phyloP scores from a whole-genome alignment of 2,888 invertebrate species.

The Meteorus colon region DNA sequence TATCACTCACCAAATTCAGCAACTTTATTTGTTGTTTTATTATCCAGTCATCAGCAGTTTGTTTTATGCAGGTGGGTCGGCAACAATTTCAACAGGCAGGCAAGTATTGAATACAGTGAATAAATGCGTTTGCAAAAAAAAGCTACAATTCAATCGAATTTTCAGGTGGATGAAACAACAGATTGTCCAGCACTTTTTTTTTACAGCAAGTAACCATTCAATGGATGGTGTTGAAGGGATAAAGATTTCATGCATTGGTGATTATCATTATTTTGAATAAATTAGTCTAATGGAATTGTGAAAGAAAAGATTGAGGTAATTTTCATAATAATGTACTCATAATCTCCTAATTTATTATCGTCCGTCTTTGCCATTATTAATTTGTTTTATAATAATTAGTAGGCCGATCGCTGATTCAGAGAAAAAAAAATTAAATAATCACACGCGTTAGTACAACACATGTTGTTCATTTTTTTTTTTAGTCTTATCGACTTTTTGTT shows the following conservation, averaged over 20 bases:
- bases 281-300: conserved; percentile 21
- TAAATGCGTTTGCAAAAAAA: conserved; percentile 30
- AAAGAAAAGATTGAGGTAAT: not conserved
- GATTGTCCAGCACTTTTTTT: conserved; percentile 4
- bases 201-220: conserved; percentile 35
- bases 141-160: conserved; percentile 20
- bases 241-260: conserved; percentile 24
- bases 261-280: conserved; percentile 19
- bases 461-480: conserved; percentile 50
- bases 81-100: conserved; percentile 22
- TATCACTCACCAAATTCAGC: conserved; percentile 12
- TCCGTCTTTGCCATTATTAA: conserved; percentile 24
- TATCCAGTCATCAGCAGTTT: not conserved
- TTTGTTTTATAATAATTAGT: conserved; percentile 46
- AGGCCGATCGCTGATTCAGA: conserved; percentile 56
- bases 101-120: not conserved
- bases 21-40: not conserved
- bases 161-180: not conserved
- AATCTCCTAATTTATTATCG: conserved; percentile 6
- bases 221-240: conserved; percentile 20
- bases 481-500: conserved; percentile 1
- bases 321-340: conserved; percentile 26
- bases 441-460: conserved; percentile 61
- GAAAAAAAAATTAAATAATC: conserved; percentile 33
- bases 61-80: not conserved